phyloP scores from a whole-genome alignment of 35 echinoderm and acorn worm species.

The Apostichopus japonicus region DNA sequence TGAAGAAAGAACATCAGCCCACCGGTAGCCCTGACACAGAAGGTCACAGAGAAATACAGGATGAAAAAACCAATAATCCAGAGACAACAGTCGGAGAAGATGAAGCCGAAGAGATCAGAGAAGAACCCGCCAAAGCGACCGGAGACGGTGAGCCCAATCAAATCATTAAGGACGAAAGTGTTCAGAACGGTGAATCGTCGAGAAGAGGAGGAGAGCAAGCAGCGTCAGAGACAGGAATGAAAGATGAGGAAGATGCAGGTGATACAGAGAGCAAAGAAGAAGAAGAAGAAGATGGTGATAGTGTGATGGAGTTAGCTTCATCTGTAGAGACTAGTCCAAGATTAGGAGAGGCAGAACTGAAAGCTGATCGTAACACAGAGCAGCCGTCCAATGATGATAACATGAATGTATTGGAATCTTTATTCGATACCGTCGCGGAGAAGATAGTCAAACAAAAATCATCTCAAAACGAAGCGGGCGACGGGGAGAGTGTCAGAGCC shows the following conservation, averaged over 20 bases:
- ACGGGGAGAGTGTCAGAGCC: background rate
- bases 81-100: background rate
- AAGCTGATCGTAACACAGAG: background rate
- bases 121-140: background rate
- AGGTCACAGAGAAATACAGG: background rate
- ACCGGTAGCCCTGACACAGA: too few relatives aligned
- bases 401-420: constrained; percentile 3
- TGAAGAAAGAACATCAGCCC: background rate
- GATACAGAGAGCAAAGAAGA: background rate
- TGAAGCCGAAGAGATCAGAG: background rate
- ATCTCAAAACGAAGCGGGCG: background rate
- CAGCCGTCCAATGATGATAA: background rate
- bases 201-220: background rate
- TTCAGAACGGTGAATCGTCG: background rate
- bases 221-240: background rate
- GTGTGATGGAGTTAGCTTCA: background rate
- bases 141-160: background rate
- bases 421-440: constrained; percentile 48
- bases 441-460: constrained; percentile 33
- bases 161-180: background rate
- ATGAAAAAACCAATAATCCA: background rate
- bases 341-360: background rate
- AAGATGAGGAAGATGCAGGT: background rate
- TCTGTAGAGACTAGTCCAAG: background rate
- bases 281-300: background rate